These are phyloP conservation scores for Pedetes capensis DNA, from an alignment of 2,113 vertebrate species.

Conservation along the genomic window DNA sequence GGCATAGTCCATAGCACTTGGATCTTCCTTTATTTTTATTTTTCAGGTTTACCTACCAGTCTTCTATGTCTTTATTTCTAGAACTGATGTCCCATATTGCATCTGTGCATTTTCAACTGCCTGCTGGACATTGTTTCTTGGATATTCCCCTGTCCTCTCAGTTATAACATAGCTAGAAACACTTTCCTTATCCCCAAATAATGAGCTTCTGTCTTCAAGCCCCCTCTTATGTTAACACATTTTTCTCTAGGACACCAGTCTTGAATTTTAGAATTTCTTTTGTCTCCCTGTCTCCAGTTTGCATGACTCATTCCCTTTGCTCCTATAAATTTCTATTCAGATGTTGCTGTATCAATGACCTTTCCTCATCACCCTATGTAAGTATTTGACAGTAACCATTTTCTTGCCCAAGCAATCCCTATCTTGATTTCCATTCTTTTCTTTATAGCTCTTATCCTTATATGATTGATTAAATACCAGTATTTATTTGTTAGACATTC, in stretches of 20 bases:
- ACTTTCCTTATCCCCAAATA: background rate
- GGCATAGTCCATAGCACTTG: background rate
- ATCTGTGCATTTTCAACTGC: background rate
- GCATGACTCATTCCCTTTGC: background rate
- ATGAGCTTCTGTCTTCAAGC: background rate
- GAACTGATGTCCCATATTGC: background rate
- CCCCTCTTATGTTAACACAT: background rate
- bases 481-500: background rate
- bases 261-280: conserved; percentile 40
- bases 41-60: background rate
- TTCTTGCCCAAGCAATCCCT: background rate
- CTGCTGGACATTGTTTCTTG: background rate
- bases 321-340: background rate
- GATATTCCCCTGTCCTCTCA: background rate
- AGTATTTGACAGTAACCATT: background rate
- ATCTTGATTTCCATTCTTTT: background rate
- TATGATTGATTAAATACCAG: background rate
- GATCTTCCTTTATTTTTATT: background rate
- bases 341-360: background rate
- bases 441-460: background rate
- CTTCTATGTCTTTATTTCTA: background rate
- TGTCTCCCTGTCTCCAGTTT: background rate
- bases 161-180: background rate
- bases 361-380: background rate
- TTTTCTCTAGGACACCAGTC: background rate